Percentiles rank a stretch among this genome's conserved stretches.
phyloP scores from a whole-genome alignment of 2,113 vertebrate genomes.

The Clarias gariepinus region DNA sequence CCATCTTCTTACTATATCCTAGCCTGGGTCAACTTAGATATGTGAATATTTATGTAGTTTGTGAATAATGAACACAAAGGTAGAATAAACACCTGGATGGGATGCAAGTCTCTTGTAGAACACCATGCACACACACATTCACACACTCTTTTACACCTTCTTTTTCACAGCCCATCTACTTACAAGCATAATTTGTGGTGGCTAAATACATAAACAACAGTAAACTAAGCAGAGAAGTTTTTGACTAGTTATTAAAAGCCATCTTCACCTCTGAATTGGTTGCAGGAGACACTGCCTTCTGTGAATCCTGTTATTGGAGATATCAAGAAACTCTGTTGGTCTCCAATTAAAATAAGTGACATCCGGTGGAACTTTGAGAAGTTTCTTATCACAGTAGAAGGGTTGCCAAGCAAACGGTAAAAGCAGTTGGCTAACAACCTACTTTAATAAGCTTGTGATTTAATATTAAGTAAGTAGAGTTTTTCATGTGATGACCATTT shows the following conservation, averaged over 20 bases:
- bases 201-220: not conserved
- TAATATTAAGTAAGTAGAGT: not conserved
- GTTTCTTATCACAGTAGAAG: conserved; percentile 73
- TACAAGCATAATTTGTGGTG: not conserved
- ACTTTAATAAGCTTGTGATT: not conserved
- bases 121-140: not conserved
- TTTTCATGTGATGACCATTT: not conserved
- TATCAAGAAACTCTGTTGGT: conserved; percentile 74
- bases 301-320: conserved; percentile 77
- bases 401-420: conserved; percentile 73
- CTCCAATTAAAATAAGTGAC: conserved; percentile 74
- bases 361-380: conserved; percentile 81
- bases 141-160: not conserved
- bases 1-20: not conserved
- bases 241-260: not conserved
- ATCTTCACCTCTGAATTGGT: not conserved
- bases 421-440: not conserved
- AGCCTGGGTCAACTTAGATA: not conserved
- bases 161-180: not conserved
- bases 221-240: not conserved
- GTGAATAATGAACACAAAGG: not conserved
- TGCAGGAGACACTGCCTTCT: conserved; percentile 70
- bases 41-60: not conserved
- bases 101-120: not conserved
- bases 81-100: not conserved